Base-by-base conservation (phyloP, 2,888 invertebrate genomes). In the Thereva unica region DNA sequence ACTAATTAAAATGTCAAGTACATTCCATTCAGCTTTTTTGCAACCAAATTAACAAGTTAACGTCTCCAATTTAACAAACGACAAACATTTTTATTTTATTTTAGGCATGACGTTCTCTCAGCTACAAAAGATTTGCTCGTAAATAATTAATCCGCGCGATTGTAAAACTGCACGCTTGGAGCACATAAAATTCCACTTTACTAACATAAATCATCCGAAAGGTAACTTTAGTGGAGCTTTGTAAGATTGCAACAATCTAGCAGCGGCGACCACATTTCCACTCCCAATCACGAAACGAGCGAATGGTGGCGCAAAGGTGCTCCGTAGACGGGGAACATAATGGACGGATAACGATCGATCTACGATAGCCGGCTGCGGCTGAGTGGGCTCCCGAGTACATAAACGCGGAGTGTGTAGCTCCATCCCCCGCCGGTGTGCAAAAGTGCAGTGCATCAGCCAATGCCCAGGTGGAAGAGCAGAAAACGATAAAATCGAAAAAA, bases 271-370 rank as follows among this genome's bases (percentile, higher is more conserved):
- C 34, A 4, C 12, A 47, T 41, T 52, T 59, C 65, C 65, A 68
- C 65, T 65, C 61, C 67, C 63, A 55, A 52, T 52, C 49, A 57
- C 54, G 38, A 52, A 54, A 44, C 50, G 55, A 54, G 34, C 66
- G 66, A 66, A 68, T 68, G 68, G 23, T 23, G 23, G 23, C 23
- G 23, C 23, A 23, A 47, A 68, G 66, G 52, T 50, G 66, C 45
- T 68, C 44, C 66, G 50, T 56, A 63, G 42, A 47, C 66, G 41
- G 49, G 55, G 56, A 49, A 66, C 63, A 23, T 52, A 56, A 64
- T 57, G 55, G 56, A 12, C 44, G 47, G 59, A 59, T 65, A 59
- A 54, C 68, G 64, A 68, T 68, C 64, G 64, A 35, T 59, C 53
- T 44, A 59, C 41, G 53, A 53, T 59, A 53, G 45, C 54, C 23